Conservation (phyloP, 2,113 vertebrate genomes). For the Empidonax alnorum region DNA sequence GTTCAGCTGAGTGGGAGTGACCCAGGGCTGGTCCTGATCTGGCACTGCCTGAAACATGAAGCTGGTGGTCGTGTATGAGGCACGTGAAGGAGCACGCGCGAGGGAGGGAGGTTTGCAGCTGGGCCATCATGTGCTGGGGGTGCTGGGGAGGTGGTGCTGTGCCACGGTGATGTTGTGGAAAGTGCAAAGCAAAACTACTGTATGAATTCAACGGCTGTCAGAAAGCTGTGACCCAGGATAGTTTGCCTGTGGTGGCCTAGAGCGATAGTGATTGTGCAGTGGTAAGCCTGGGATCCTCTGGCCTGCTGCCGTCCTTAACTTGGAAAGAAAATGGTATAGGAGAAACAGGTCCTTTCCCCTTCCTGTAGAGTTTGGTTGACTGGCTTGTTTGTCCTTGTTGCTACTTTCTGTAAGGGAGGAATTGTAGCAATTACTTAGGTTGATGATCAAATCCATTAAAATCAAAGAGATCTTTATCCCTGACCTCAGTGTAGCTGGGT, state of each 20-base stretch:
- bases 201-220: rapidly evolving
- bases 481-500: not conserved
- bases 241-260: not conserved
- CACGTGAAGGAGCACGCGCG: rapidly evolving
- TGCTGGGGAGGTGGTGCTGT: not conserved
- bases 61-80: not conserved
- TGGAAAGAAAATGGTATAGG: not conserved
- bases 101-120: rapidly evolving
- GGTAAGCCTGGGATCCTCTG: not conserved
- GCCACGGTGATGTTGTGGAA: rapidly evolving
- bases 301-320: not conserved
- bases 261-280: not conserved
- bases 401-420: not conserved
- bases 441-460: not conserved
- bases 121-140: rapidly evolving
- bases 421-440: not conserved
- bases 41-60: not conserved
- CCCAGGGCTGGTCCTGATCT: not conserved
- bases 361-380: not conserved
- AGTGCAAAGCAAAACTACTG: not conserved
- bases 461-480: not conserved
- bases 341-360: not conserved
- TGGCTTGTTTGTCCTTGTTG: not conserved
- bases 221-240: not conserved
- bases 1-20: not conserved